Base-by-base conservation (phyloP, 1,140 invertebrate genomes). In the Oryctes rhinoceros region DNA sequence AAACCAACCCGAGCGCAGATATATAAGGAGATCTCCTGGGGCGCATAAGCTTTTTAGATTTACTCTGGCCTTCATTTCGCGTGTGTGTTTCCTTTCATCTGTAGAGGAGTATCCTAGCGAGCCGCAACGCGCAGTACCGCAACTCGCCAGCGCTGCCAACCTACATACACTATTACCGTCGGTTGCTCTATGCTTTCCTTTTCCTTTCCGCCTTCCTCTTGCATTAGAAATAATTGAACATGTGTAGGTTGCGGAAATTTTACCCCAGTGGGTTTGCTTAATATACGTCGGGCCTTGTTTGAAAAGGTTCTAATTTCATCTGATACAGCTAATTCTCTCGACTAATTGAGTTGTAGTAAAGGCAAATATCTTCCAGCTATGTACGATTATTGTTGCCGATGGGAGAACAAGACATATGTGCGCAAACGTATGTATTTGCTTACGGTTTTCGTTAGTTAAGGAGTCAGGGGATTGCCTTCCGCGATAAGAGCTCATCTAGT, bases 11-110 rank as follows among this genome's bases (percentile, higher is more conserved):
- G 20, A 71, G 35, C 65, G 65, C 6, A 71, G 11, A 71, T 71
- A 71, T 71, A 71, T 71, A 71, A 71, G 65, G 65, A 71, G 65
- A 71, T 35, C 65, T 37, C 65, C 24, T 71, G 65, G 65, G 65
- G 65, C 65, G 24, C 65, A 71, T 71, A 71, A 71, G 65, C 65
- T 71, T 71, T 71, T 71, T 71, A 71, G 65, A 71, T 71, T 71
- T 71, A 71, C 65, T 71, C 65, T 37, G 65, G 65, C 3, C 65
- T 71, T 71, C 65, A 37, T 37, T 71, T 37, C 35, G 65, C 24
- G 65, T 71, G 65, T 71, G 65, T 24, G 65, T 71, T 71, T 37
- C 65, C 65, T 71, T 71, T 71, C 65, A 71, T 71, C 65, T 71
- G 65, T 10, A 9, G 24, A 37, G 65, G 65, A 71, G 35, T 62